Conservation (phyloP, 2,888 invertebrate species). For the Lasiommata megera region DNA sequence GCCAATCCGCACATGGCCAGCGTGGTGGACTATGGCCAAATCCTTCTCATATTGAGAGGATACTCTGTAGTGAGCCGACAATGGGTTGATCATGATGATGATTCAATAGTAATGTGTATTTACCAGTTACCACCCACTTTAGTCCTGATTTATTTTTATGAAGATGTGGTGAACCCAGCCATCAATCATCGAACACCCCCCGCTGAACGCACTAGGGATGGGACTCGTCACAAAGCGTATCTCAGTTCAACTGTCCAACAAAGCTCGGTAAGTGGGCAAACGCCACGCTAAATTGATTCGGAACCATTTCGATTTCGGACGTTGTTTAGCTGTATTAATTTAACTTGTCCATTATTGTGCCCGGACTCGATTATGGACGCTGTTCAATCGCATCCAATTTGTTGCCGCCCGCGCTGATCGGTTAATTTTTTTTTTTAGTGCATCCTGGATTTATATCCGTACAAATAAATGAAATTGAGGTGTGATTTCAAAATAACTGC, state of each 20-base stretch:
- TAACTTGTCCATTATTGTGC: conserved; percentile 35
- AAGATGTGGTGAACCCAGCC: conserved; percentile 43
- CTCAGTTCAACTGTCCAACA: conserved; percentile 46
- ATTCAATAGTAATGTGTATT: too few species aligned
- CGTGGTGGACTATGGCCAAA: too few species aligned
- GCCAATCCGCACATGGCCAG: too few species aligned
- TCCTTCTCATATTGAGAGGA: too few species aligned
- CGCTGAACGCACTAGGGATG: conserved; percentile 74
- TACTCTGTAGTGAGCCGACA: too few species aligned
- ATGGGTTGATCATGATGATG: too few species aligned
- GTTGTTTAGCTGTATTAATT: conserved; percentile 59
- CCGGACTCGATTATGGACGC: conserved; percentile 20
- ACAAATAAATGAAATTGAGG: too few species aligned
- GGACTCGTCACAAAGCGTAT: conserved; percentile 67
- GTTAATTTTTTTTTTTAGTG: conserved; percentile 2
- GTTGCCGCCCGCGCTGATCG: conserved; percentile 3
- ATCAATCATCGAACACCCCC: conserved; percentile 79
- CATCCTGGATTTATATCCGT: not conserved
- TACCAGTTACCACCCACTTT: not conserved
- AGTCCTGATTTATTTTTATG: not conserved
- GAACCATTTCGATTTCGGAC: conserved; percentile 56
- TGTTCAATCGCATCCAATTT: conserved; percentile 19
- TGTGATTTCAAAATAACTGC: not conserved
- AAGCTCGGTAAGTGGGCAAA: conserved; percentile 77
- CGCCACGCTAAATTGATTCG: conserved; percentile 73